Evolutionary conservation across 2,888 invertebrate genomes (phyloP).

Genomic region (Cryptus viduatorius): DNA sequence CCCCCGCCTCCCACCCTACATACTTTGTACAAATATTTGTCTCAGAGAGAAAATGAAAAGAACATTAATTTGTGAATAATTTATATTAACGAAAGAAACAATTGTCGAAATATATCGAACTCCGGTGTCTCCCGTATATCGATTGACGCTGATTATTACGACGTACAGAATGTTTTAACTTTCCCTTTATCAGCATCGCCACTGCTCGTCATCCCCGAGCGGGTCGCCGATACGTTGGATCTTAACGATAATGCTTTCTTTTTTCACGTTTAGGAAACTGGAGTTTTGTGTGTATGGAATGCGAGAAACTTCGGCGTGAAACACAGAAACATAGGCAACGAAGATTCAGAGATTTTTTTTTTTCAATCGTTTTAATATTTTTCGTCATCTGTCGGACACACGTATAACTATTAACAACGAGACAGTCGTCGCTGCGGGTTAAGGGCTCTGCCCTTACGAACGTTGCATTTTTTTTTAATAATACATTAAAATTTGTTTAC

Average conservation of each 20-base stretch:
- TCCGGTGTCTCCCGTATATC: slow-evolving; percentile 12
- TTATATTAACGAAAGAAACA: slow-evolving; percentile 23
- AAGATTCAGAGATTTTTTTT: neutral
- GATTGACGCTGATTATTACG: slow-evolving; percentile 19
- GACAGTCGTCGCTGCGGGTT: neutral
- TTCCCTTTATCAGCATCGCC: neutral
- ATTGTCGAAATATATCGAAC: slow-evolving; percentile 11
- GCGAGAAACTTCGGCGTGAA: neutral
- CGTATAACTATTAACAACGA: slow-evolving; percentile 40
- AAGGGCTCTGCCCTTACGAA: no score
- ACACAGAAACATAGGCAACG: neutral
- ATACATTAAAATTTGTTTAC: neutral
- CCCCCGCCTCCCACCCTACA: neutral
- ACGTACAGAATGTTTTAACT: neutral
- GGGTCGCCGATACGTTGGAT: neutral
- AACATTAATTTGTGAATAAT: slow-evolving; percentile 50
- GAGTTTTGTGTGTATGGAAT: neutral
- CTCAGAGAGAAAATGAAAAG: slow-evolving; percentile 5
- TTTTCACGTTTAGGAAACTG: neutral
- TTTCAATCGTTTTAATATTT: slow-evolving; percentile 26
- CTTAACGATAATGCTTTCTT: neutral
- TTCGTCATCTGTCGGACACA: slow-evolving; percentile 15
- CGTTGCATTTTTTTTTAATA: neutral
- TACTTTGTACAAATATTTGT: slow-evolving; percentile 58
- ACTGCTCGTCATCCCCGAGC: neutral